Percentiles rank a stretch among this genome's conserved stretches.
These are phyloP conservation scores for Coecobrya sp. DNA, from an alignment of 2,888 invertebrate genomes.

Conservation along the genomic window DNA sequence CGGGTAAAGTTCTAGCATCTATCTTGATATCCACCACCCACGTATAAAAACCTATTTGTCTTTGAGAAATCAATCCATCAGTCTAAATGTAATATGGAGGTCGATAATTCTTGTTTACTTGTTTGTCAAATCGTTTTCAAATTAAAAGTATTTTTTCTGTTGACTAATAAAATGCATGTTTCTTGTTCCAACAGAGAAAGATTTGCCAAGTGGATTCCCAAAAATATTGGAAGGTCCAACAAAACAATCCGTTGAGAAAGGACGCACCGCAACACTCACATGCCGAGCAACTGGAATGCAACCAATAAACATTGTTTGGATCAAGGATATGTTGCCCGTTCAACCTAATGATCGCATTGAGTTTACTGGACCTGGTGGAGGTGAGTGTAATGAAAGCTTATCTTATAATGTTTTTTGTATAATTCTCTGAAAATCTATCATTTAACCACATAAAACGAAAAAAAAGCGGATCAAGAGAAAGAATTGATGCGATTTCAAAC, in stretches of 20 bases:
- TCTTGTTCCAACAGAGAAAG: conserved; percentile 90
- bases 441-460: neutral
- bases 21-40: neutral
- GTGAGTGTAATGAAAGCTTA: conserved; percentile 71
- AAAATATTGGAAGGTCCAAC: conserved; percentile 95
- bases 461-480: neutral
- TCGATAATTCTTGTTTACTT: no score
- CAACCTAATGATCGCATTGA: conserved; percentile 89
- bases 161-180: neutral
- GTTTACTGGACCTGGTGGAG: conserved; percentile 85
- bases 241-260: conserved; percentile 98
- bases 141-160: no score
- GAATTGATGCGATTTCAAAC: neutral
- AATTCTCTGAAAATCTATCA: neutral
- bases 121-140: no score
- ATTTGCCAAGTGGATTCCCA: conserved; percentile 97
- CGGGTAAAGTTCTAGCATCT: no score
- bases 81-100: no score
- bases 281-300: conserved; percentile 97
- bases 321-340: conserved; percentile 96
- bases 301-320: conserved; percentile 94
- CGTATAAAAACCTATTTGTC: neutral
- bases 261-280: conserved; percentile 95
- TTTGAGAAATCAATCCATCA: no score
- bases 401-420: neutral